These are phyloP conservation scores for Cremastinae sp. DNA, from an alignment of 2,888 invertebrate genomes.

Conservation along the genomic window DNA sequence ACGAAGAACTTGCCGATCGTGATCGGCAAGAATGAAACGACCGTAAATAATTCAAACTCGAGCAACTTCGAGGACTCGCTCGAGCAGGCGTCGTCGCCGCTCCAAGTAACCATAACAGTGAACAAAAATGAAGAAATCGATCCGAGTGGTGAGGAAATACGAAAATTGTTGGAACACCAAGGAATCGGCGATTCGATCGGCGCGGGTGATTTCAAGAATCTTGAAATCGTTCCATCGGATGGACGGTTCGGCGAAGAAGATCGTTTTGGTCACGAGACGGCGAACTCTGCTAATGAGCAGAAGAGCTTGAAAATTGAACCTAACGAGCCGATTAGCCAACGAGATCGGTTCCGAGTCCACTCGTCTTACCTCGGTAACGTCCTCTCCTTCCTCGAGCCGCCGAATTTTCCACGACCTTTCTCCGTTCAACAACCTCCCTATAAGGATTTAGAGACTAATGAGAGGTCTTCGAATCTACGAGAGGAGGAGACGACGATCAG, in stretches of 20 bases:
- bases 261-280: no score
- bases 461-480: not conserved
- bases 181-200: conserved; percentile 49
- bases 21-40: not conserved
- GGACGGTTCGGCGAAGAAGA: no score
- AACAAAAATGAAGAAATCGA: conserved; percentile 62
- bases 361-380: no score
- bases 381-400: no score
- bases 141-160: conserved; percentile 61
- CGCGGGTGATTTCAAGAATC: conserved; percentile 45
- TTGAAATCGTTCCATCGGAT: conserved; percentile 61
- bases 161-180: conserved; percentile 65
- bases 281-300: not conserved
- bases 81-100: conserved; percentile 66
- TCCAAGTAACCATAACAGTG: conserved; percentile 68
- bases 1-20: no score
- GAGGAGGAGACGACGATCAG: no score
- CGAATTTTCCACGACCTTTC: conserved; percentile 47
- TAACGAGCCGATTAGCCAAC: not conserved
- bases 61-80: conserved; percentile 54
- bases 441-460: conserved; percentile 12
- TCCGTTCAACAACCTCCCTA: conserved; percentile 24
- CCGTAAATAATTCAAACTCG: not conserved
- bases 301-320: not conserved
- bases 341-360: no score